A percentile compares a stretch with the other conserved stretches of the same genome.
phyloP scores from a whole-genome alignment of 1,140 invertebrate genomes.

The Centruroides sculpturatus region DNA sequence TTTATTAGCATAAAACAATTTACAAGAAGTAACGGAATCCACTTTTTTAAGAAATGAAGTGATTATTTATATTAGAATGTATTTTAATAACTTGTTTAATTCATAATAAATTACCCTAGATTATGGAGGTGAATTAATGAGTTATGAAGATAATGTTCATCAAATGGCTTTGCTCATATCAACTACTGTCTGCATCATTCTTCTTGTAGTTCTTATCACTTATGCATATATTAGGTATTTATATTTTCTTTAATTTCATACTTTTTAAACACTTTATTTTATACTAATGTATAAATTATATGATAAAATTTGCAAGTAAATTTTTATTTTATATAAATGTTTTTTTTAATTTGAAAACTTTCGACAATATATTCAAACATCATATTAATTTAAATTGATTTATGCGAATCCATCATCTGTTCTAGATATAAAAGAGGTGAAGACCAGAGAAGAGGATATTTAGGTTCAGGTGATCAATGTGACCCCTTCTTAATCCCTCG shows the following conservation, averaged over 20 bases:
- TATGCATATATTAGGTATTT: slow-evolving; percentile 26
- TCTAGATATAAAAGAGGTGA: slow-evolving; percentile 25
- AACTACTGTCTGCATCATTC: slow-evolving; percentile 44
- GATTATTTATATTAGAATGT: too few species aligned
- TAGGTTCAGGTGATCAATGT: slow-evolving; percentile 27
- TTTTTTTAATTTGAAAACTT: too few species aligned
- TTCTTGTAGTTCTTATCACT: slow-evolving; percentile 38
- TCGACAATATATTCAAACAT: too few species aligned
- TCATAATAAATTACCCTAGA: not conserved
- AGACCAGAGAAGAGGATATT: slow-evolving; percentile 25
- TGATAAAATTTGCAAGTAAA: too few species aligned
- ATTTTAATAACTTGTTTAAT: too few species aligned
- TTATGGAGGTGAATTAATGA: slow-evolving; percentile 18
- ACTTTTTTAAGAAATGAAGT: too few species aligned
- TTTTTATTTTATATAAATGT: not conserved
- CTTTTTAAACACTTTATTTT: not conserved
- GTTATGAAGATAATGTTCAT: slow-evolving; percentile 35
- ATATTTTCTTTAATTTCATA: not conserved
- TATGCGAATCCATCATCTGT: not conserved
- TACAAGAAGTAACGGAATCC: too few species aligned
- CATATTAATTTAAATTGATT: not conserved
- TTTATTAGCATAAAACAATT: too few species aligned
- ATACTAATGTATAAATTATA: too few species aligned
- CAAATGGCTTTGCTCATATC: slow-evolving; percentile 47
- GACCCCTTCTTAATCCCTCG: slow-evolving; percentile 11